These are phyloP conservation scores for Rissa tridactyla DNA, from an alignment of 2,113 vertebrate genomes.

Conservation along the genomic window DNA sequence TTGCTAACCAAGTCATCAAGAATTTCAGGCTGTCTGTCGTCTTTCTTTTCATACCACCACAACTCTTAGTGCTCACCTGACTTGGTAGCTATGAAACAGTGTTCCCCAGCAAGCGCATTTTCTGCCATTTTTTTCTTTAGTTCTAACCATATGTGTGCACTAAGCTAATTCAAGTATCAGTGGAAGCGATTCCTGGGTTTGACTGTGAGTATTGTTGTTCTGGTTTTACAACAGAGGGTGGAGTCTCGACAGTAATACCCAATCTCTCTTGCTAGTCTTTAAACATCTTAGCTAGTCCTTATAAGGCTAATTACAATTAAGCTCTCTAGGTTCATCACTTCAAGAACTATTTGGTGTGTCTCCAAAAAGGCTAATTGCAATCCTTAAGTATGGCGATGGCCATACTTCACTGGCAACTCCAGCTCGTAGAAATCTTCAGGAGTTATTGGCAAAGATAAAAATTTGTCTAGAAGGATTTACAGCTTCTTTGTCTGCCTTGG, in stretches of 20 bases:
- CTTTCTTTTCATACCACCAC: neutral
- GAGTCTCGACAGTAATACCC: neutral
- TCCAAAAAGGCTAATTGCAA: neutral
- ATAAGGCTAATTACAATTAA: neutral
- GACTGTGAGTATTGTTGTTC: neutral
- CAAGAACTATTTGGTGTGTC: neutral
- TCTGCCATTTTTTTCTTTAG: neutral
- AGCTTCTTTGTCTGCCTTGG: neutral
- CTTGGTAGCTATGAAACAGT: neutral
- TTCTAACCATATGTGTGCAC: neutral
- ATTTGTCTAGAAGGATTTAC: neutral
- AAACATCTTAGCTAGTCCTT: neutral
- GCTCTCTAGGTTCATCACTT: neutral
- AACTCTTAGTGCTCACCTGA: neutral
- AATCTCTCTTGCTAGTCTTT: neutral
- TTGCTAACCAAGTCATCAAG: neutral
- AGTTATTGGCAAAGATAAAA: neutral
- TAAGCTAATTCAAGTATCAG: neutral
- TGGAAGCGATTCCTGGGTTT: neutral
- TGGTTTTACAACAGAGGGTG: neutral
- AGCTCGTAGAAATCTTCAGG: neutral
- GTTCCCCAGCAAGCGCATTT: neutral
- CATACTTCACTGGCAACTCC: neutral
- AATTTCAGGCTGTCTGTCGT: neutral
- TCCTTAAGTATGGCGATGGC: neutral